Percentiles rank a stretch among this genome's conserved stretches.
phyloP scores from a whole-genome alignment of 1,140 invertebrate genomes.

The Brachionus sp. region DNA sequence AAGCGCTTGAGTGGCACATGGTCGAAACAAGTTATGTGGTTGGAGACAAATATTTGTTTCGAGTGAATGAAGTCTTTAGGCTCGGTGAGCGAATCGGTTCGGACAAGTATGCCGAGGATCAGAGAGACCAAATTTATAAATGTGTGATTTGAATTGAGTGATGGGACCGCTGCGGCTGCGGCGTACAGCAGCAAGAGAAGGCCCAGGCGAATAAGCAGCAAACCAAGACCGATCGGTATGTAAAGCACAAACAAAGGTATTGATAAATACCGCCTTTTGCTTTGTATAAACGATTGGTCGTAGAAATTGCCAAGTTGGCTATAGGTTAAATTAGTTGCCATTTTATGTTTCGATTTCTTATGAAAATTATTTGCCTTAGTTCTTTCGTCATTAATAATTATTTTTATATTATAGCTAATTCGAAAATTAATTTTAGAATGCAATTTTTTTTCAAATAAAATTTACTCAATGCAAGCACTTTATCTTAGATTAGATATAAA shows the following conservation, averaged over 20 bases:
- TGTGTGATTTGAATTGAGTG: not conserved
- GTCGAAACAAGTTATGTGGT: constrained; percentile 4
- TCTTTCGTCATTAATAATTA: constrained; percentile 16
- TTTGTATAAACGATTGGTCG: not conserved
- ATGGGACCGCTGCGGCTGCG: not conserved
- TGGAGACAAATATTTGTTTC: not conserved
- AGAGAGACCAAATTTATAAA: not conserved
- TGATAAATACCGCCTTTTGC: not conserved
- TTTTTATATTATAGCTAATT: not conserved
- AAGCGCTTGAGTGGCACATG: not conserved
- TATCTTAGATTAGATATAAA: no score
- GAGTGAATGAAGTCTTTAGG: not conserved
- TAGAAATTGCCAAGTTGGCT: not conserved
- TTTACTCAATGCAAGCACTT: not conserved
- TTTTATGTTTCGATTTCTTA: not conserved
- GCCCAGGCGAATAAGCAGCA: not conserved
- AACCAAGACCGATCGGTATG: not conserved
- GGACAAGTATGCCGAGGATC: not conserved
- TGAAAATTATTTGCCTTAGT: not conserved
- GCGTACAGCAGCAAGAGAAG: not conserved
- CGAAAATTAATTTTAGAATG: constrained; percentile 14
- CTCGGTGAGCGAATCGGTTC: not conserved
- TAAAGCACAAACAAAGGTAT: not conserved
- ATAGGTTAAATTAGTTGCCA: not conserved
- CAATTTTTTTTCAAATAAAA: not conserved